These are phyloP conservation scores for Poeciliopsis infans DNA, from an alignment of 2,797 vertebrate species.

Conservation along the genomic window DNA sequence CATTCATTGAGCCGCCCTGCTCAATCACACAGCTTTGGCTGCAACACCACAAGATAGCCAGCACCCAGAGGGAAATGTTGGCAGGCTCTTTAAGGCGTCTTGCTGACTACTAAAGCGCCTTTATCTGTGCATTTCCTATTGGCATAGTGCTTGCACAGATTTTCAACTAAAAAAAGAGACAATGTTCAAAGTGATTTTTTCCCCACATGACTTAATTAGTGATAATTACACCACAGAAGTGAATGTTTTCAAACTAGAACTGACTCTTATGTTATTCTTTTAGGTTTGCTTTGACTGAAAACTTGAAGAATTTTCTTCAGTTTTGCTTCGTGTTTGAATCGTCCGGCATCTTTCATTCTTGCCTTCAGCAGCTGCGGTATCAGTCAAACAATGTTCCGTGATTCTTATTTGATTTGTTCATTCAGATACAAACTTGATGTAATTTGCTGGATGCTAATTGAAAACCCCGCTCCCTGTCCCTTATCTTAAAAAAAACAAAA, in stretches of 20 bases:
- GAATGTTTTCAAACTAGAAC: constrained; percentile 53
- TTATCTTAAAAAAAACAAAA: background rate
- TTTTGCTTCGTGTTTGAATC: constrained; percentile 33
- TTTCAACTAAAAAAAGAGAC: constrained; percentile 60
- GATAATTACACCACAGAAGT: constrained; percentile 60
- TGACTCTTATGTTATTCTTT: constrained; percentile 51
- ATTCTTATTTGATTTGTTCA: background rate
- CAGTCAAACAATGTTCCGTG: background rate
- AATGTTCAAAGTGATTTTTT: constrained; percentile 70
- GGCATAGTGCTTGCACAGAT: constrained; percentile 45
- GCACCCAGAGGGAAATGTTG: constrained; percentile 69
- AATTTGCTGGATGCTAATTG: constrained; percentile 30
- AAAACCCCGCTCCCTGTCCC: background rate
- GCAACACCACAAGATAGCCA: constrained; percentile 58
- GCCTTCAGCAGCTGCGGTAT: constrained; percentile 18
- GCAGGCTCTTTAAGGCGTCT: constrained; percentile 60
- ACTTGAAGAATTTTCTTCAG: constrained; percentile 26
- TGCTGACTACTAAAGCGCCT: constrained; percentile 70
- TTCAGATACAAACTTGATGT: background rate
- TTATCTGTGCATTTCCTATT: constrained; percentile 69
- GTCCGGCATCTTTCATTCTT: constrained; percentile 19
- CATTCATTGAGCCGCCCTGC: constrained; percentile 70
- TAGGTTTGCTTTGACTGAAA: constrained; percentile 43
- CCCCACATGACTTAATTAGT: constrained; percentile 73
- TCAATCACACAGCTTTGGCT: constrained; percentile 66